Evolutionary conservation across 92 coral and sea anemone species (phyloP).

Genomic region (Pocillopora meandrina): DNA sequence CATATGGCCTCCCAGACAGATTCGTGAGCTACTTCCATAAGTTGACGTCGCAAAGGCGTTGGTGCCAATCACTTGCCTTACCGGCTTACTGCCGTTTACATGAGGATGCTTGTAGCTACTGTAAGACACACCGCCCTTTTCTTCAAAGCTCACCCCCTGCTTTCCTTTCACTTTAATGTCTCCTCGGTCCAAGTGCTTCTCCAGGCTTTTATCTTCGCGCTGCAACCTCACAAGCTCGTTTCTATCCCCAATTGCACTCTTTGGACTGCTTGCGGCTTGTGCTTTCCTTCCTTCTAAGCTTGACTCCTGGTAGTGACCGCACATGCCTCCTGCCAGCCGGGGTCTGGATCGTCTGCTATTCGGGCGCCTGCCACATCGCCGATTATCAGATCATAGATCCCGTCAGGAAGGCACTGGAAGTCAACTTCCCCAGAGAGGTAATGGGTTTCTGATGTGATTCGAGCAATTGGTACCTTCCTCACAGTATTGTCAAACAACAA

Average conservation of each 20-base stretch:
- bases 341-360: conserved; percentile 33
- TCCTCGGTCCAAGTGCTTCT: conserved; percentile 28
- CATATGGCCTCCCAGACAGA: conserved; percentile 57
- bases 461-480: conserved; percentile 56
- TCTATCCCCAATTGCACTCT: conserved; percentile 10
- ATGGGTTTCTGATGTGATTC: conserved; percentile 53
- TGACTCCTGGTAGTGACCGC: conserved; percentile 16
- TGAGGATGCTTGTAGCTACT: conserved; percentile 35
- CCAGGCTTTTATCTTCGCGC: conserved; percentile 31
- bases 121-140: conserved; percentile 20
- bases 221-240: conserved; percentile 44
- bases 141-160: neutral
- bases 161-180: conserved; percentile 16
- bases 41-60: conserved; percentile 13
- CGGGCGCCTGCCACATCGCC: conserved; percentile 30
- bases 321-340: conserved; percentile 29
- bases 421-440: conserved; percentile 55
- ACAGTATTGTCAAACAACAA: conserved; percentile 54
- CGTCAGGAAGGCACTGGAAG: conserved; percentile 44
- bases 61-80: conserved; percentile 50
- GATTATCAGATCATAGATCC: neutral
- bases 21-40: conserved; percentile 59
- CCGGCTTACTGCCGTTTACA: conserved; percentile 29
- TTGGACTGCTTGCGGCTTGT: neutral
- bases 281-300: conserved; percentile 26